Evolutionary conservation across 2,888 invertebrate species (phyloP).

Genomic region (Habroteleia sp.): DNA sequence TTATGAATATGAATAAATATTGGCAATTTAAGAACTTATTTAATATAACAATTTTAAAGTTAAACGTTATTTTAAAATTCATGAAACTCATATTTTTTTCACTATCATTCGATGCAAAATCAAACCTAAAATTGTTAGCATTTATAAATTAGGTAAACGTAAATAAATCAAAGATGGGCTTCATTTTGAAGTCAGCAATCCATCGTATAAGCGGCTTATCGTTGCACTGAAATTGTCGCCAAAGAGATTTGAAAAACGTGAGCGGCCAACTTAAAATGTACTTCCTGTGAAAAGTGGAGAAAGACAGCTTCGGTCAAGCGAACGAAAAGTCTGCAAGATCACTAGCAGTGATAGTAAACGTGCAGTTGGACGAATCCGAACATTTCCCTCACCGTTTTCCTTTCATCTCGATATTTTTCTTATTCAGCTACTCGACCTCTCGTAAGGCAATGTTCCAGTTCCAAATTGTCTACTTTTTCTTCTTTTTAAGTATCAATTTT

Average conservation of each 20-base stretch:
- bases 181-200: slow-evolving; percentile 45
- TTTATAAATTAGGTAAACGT: slow-evolving; percentile 5
- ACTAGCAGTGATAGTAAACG: slow-evolving; percentile 45
- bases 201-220: slow-evolving; percentile 46
- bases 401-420: slow-evolving; percentile 47
- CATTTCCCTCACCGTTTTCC: slow-evolving; percentile 26
- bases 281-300: slow-evolving; percentile 37
- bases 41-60: too few relatives aligned
- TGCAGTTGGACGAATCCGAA: slow-evolving; percentile 56
- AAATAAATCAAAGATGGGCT: slow-evolving; percentile 46
- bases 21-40: too few relatives aligned
- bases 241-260: slow-evolving; percentile 59
- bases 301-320: slow-evolving; percentile 52
- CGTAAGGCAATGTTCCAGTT: slow-evolving; percentile 28
- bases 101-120: too few relatives aligned
- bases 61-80: too few relatives aligned
- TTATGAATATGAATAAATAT: too few relatives aligned
- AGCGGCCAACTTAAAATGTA: slow-evolving; percentile 43
- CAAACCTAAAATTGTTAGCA: too few relatives aligned
- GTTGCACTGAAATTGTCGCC: slow-evolving; percentile 42
- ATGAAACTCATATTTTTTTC: too few relatives aligned
- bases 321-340: slow-evolving; percentile 58
- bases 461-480: slow-evolving; percentile 18
- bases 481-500: slow-evolving; percentile 31
- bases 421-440: slow-evolving; percentile 35